phyloP scores from a whole-genome alignment of 1,140 invertebrate species.

The Zeugodacus cucurbitae region DNA sequence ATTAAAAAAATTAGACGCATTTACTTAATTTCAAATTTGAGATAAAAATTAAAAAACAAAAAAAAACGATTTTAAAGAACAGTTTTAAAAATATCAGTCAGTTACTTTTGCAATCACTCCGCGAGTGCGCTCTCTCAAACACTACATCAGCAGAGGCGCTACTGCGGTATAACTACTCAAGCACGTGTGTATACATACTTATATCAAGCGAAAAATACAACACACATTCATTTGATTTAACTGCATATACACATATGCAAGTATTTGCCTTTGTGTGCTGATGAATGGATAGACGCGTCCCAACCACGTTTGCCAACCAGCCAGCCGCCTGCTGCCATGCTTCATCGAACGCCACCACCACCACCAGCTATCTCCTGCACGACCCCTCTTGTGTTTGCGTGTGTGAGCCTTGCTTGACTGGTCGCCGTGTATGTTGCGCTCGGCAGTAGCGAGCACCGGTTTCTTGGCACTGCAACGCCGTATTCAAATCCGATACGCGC shows the following conservation, averaged over 20 bases:
- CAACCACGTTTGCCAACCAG: constrained; percentile 29
- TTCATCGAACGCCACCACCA: constrained; percentile 14
- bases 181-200: not conserved
- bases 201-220: not conserved
- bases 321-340: constrained; percentile 16
- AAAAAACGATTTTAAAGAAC: too few species aligned
- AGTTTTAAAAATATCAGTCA: too few species aligned
- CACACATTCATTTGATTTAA: not conserved
- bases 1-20: too few species aligned
- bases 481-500: constrained; percentile 28
- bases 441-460: not conserved
- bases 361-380: not conserved
- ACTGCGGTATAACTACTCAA: not conserved
- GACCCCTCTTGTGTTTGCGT: not conserved
- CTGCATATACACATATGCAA: too few species aligned
- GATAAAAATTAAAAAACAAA: too few species aligned
- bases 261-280: not conserved
- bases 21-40: too few species aligned
- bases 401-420: constrained; percentile 6
- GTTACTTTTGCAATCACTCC: too few species aligned
- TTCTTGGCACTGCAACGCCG: not conserved
- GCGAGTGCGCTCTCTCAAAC: not conserved
- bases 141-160: not conserved
- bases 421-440: not conserved
- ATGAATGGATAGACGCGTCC: constrained; percentile 3